These are phyloP conservation scores for Mechanitis messenoides DNA, from an alignment of 2,888 invertebrate species.

Conservation along the genomic window DNA sequence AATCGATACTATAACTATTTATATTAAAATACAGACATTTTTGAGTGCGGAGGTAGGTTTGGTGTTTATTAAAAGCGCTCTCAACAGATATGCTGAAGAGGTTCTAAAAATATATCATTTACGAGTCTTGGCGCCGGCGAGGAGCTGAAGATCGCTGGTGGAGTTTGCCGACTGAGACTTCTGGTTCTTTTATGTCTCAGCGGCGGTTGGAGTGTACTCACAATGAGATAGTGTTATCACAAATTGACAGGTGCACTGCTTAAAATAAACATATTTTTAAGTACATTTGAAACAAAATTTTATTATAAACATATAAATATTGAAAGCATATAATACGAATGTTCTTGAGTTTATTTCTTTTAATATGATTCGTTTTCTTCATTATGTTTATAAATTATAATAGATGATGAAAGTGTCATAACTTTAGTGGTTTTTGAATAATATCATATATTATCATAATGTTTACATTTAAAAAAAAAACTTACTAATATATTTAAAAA, in stretches of 20 bases:
- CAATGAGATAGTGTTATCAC: slow-evolving; percentile 18
- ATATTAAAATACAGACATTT: neutral
- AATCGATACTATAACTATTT: too few relatives aligned
- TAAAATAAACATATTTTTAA: too few relatives aligned
- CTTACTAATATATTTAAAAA: too few relatives aligned
- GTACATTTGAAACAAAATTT: too few relatives aligned
- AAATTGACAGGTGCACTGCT: slow-evolving; percentile 20
- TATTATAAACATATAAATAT: too few relatives aligned
- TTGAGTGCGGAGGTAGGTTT: slow-evolving; percentile 6
- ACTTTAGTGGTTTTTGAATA: too few relatives aligned
- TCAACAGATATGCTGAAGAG: slow-evolving; percentile 27
- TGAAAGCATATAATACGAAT: too few relatives aligned
- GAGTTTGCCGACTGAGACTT: slow-evolving; percentile 16
- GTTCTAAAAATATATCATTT: slow-evolving; percentile 30
- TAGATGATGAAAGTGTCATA: too few relatives aligned
- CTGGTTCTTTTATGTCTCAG: slow-evolving; percentile 16
- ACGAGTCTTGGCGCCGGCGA: slow-evolving; percentile 31
- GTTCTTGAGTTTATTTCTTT: neutral
- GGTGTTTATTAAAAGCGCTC: slow-evolving; percentile 23
- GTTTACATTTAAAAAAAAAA: too few relatives aligned
- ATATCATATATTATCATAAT: too few relatives aligned
- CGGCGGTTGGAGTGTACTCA: slow-evolving; percentile 16
- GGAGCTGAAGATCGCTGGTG: slow-evolving; percentile 16
- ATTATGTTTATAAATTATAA: too few relatives aligned
- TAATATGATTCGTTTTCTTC: neutral